Evolutionary conservation across 2,113 vertebrate genomes (phyloP).

Genomic region (Malurus alboscapulatus): DNA sequence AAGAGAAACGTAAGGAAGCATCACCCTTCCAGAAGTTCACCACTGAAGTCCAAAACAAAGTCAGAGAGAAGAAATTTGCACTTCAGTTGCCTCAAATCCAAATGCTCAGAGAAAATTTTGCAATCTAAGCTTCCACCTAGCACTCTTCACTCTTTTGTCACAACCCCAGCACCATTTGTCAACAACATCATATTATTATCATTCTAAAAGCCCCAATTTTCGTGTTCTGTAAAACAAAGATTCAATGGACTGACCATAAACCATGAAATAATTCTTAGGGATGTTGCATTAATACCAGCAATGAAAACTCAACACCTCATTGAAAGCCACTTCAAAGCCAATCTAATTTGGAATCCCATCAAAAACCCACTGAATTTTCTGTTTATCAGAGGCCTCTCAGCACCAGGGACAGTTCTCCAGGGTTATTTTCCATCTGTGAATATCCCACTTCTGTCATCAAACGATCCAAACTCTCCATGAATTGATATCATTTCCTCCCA

Average conservation of each 20-base stretch:
- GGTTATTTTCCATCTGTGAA: background rate
- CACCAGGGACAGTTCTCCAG: rapidly evolving
- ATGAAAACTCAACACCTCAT: background rate
- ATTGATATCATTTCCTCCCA: background rate
- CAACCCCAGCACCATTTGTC: background rate
- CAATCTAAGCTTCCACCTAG: background rate
- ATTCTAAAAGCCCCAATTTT: background rate
- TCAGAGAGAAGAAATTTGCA: background rate
- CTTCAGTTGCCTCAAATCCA: background rate
- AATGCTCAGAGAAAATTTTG: background rate
- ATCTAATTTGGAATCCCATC: background rate
- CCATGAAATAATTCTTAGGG: background rate
- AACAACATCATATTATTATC: rapidly evolving
- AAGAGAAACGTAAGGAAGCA: background rate
- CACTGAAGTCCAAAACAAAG: background rate
- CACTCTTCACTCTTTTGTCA: background rate
- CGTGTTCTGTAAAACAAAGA: background rate
- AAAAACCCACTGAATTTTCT: background rate
- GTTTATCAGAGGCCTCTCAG: background rate
- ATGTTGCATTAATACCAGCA: background rate
- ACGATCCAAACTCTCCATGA: background rate
- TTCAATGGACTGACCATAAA: background rate
- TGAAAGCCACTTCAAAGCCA: background rate
- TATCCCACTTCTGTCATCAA: background rate
- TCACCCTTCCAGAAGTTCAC: background rate